phyloP scores from a whole-genome alignment of 2,113 vertebrate species.

The Hoplias malabaricus region DNA sequence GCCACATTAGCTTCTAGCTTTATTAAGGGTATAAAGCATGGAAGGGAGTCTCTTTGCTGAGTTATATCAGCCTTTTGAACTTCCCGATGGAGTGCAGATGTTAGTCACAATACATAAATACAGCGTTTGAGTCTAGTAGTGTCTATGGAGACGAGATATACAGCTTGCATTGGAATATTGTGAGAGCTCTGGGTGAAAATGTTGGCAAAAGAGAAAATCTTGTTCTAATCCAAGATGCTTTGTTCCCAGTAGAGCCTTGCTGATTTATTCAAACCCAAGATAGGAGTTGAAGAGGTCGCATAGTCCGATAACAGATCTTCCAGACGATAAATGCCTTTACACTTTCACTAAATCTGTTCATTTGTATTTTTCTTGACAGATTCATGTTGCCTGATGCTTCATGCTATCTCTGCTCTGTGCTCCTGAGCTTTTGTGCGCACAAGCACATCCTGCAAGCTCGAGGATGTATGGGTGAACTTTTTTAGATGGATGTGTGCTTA shows the following conservation, averaged over 20 bases:
- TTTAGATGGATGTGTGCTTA: slow-evolving; percentile 6
- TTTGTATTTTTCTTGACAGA: slow-evolving; percentile 21
- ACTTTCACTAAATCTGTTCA: slow-evolving; percentile 34
- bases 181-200: slow-evolving; percentile 51
- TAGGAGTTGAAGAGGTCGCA: slow-evolving; percentile 23
- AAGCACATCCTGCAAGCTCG: neutral
- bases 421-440: neutral
- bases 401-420: neutral
- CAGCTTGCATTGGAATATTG: slow-evolving; percentile 30
- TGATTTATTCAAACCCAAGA: slow-evolving; percentile 54
- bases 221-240: slow-evolving; percentile 34
- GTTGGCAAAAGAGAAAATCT: slow-evolving; percentile 28
- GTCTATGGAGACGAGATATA: slow-evolving; percentile 44
- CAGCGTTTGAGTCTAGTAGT: slow-evolving; percentile 25
- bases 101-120: slow-evolving; percentile 36
- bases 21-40: slow-evolving; percentile 41
- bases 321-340: slow-evolving; percentile 37
- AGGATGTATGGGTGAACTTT: slow-evolving; percentile 3
- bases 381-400: neutral
- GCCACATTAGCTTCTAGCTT: slow-evolving; percentile 37
- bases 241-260: slow-evolving; percentile 51
- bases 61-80: slow-evolving; percentile 45
- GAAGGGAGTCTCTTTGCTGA: slow-evolving; percentile 31
- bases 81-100: slow-evolving; percentile 42
- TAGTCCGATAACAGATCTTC: slow-evolving; percentile 39